Conservation (phyloP, 2,888 invertebrate genomes). For the Sylvicola fuscatus region DNA sequence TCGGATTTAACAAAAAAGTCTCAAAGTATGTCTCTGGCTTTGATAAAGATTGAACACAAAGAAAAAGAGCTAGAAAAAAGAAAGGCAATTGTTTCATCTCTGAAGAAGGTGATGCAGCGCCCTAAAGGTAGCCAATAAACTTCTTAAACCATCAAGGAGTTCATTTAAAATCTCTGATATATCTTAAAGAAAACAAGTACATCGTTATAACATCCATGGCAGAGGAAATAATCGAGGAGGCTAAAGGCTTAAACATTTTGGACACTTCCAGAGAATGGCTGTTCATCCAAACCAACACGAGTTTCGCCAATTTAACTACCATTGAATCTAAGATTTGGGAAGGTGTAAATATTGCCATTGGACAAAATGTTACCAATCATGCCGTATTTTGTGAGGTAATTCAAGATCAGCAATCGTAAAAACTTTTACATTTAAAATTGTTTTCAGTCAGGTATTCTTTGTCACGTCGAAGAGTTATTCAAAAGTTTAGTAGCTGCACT, state of each 20-base stretch:
- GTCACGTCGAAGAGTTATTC: conserved; percentile 46
- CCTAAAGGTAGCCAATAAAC: no score
- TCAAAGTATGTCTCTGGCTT: conserved; percentile 4
- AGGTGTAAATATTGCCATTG: conserved; percentile 63
- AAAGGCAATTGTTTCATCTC: conserved; percentile 11
- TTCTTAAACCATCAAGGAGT: no score
- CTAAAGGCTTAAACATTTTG: conserved; percentile 41
- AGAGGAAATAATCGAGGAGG: conserved; percentile 42
- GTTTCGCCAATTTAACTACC: conserved; percentile 11
- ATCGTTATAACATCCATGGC: conserved; percentile 40
- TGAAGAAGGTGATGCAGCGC: no score
- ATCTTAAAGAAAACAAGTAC: conserved; percentile 30
- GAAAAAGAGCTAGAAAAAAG: conserved; percentile 10
- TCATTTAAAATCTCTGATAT: no score
- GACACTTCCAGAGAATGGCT: conserved; percentile 61
- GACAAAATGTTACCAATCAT: conserved; percentile 42
- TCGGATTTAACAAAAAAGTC: background rate
- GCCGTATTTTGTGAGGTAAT: conserved; percentile 31
- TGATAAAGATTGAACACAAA: conserved; percentile 5
- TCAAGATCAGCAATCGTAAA: background rate
- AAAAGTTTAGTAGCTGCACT: conserved; percentile 44
- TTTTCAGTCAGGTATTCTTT: conserved; percentile 39
- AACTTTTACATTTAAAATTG: conserved; percentile 2
- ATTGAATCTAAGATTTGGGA: conserved; percentile 23
- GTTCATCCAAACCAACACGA: conserved; percentile 48